phyloP scores from a whole-genome alignment of 2,113 vertebrate species.

The Pseudorhombus dupliciocellatus region DNA sequence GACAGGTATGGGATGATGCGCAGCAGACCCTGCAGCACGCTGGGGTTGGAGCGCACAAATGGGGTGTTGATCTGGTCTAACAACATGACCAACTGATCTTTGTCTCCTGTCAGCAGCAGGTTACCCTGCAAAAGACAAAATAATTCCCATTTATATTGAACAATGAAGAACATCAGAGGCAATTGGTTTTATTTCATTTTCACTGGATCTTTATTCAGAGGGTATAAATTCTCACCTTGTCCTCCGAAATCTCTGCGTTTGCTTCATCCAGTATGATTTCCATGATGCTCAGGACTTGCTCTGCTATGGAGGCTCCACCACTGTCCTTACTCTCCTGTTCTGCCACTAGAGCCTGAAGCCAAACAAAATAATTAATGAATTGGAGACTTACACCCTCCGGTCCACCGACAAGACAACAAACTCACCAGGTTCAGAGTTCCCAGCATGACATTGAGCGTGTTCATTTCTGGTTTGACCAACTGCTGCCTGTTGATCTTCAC shows the following conservation, averaged over 20 bases:
- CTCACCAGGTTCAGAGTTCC: constrained; percentile 96
- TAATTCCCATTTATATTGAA: background rate
- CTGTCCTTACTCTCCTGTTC: constrained; percentile 99
- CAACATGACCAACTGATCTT: constrained; percentile 98
- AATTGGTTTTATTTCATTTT: background rate
- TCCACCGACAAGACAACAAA: background rate
- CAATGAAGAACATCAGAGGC: background rate
- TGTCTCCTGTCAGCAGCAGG: constrained; percentile 94
- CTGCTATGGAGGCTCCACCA: constrained; percentile 94
- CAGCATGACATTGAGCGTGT: constrained; percentile 98
- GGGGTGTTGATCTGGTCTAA: constrained; percentile 98
- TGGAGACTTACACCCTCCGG: background rate
- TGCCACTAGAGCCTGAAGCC: constrained; percentile 89
- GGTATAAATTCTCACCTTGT: constrained; percentile 86
- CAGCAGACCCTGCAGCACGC: constrained; percentile 94
- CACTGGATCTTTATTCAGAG: background rate
- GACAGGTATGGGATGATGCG: constrained; percentile 98
- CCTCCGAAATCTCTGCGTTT: constrained; percentile 96
- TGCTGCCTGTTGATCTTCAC: constrained; percentile 98
- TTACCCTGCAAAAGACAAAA: constrained; percentile 84
- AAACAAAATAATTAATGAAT: background rate
- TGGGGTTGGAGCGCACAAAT: constrained; percentile 97
- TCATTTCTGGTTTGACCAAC: constrained; percentile 97
- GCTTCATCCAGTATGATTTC: constrained; percentile 99
- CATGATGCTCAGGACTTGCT: constrained; percentile 99